Percentiles rank a stretch among this genome's conserved stretches.
These are phyloP conservation scores for Stylophora pistillata DNA, from an alignment of 64 coral and sea anemone species.

Conservation along the genomic window DNA sequence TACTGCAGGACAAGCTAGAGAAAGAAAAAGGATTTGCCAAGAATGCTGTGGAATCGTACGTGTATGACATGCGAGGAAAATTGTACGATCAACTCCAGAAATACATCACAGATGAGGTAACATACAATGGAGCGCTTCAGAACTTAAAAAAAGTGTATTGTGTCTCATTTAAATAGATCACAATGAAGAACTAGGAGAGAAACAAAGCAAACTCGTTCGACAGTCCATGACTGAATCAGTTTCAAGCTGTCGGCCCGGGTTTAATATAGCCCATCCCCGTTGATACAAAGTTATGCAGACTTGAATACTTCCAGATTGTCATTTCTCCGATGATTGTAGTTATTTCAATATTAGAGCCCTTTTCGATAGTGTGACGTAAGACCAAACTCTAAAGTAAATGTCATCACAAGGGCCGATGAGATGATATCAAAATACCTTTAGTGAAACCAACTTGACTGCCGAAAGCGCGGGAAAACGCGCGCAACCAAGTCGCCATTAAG, in stretches of 20 bases:
- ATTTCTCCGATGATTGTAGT: too few species aligned
- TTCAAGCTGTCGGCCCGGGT: too few species aligned
- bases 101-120: slow-evolving; percentile 79
- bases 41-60: slow-evolving; percentile 92
- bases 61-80: slow-evolving; percentile 82
- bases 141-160: neutral
- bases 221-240: too few species aligned
- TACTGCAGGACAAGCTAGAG: slow-evolving; percentile 81
- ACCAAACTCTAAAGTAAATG: neutral
- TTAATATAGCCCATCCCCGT: too few species aligned
- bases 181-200: too few species aligned
- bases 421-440: too few species aligned
- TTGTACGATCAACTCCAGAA: slow-evolving; percentile 53
- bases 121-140: neutral
- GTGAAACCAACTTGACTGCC: too few species aligned
- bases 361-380: neutral
- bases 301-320: too few species aligned
- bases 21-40: slow-evolving; percentile 79
- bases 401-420: neutral
- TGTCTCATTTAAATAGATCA: neutral
- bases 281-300: too few species aligned
- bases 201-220: too few species aligned
- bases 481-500: too few species aligned
- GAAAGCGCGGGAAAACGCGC: too few species aligned
- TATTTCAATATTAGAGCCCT: neutral